These are phyloP conservation scores for Xanthorhoe spadicearia DNA, from an alignment of 2,888 invertebrate genomes.

Conservation along the genomic window DNA sequence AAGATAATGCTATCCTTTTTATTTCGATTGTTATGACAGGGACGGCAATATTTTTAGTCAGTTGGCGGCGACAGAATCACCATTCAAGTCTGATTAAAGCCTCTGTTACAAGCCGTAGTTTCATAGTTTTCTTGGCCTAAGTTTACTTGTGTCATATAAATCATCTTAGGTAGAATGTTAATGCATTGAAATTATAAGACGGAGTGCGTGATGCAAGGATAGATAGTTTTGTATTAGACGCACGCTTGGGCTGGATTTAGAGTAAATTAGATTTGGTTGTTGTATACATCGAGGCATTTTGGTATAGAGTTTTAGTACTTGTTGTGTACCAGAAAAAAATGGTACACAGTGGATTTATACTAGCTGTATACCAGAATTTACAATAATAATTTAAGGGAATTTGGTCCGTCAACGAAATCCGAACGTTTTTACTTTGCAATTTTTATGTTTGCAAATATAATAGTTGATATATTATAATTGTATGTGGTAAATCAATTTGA, in stretches of 20 bases:
- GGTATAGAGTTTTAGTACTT: not conserved
- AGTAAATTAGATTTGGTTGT: conserved; percentile 48
- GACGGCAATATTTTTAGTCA: no score
- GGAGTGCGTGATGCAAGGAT: conserved; percentile 49
- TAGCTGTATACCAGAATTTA: not conserved
- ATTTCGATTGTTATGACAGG: no score
- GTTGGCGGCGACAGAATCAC: no score
- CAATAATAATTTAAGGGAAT: not conserved
- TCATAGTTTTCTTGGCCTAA: not conserved
- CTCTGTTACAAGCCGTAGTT: no score
- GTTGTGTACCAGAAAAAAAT: not conserved
- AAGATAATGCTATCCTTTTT: no score
- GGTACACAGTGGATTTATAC: not conserved
- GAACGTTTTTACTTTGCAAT: not conserved
- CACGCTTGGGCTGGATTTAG: conserved; percentile 53
- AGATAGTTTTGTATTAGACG: conserved; percentile 53
- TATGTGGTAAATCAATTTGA: not conserved
- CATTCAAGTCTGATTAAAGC: no score
- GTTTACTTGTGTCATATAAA: conserved; percentile 21
- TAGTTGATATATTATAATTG: not conserved
- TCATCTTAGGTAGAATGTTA: conserved; percentile 41
- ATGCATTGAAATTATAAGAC: conserved; percentile 65
- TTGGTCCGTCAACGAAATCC: not conserved
- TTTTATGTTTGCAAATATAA: not conserved
- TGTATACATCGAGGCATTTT: conserved; percentile 29